A percentile compares a stretch with the other conserved stretches of the same genome.
These are phyloP conservation scores for Empidonax alnorum DNA, from an alignment of 2,113 vertebrate species.

Conservation along the genomic window DNA sequence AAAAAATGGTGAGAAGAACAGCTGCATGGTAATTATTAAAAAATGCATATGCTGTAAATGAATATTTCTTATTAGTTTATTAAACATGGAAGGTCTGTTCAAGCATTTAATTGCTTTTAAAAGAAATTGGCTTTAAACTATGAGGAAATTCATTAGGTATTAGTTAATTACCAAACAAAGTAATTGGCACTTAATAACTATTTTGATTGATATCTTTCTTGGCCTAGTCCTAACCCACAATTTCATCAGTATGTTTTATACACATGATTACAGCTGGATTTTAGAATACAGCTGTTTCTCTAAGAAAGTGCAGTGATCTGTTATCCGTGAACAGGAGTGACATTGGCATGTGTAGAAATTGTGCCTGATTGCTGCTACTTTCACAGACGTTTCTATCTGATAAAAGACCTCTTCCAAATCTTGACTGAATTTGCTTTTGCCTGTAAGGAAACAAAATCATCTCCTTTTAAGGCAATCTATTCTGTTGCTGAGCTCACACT, in stretches of 20 bases:
- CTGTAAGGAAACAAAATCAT: not conserved
- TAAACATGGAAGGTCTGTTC: conserved; percentile 32
- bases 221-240: not conserved
- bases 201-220: conserved; percentile 2
- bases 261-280: not conserved
- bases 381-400: not conserved
- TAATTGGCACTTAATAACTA: conserved; percentile 46
- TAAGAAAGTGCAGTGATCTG: not conserved
- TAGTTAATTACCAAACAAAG: conserved; percentile 51
- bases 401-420: not conserved
- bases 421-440: not conserved
- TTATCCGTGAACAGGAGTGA: not conserved
- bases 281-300: not conserved
- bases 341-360: not conserved
- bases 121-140: not conserved
- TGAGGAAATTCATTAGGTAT: conserved; percentile 49
- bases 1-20: conserved; percentile 31
- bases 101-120: conserved; percentile 57
- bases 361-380: not conserved
- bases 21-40: conserved; percentile 26
- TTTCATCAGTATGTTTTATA: not conserved
- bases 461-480: not conserved
- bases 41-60: not conserved
- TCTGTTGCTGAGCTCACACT: not conserved
- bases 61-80: conserved; percentile 53